Evolutionary conservation across 2,797 vertebrate genomes (phyloP).

Genomic region (Numenius phaeopus): DNA sequence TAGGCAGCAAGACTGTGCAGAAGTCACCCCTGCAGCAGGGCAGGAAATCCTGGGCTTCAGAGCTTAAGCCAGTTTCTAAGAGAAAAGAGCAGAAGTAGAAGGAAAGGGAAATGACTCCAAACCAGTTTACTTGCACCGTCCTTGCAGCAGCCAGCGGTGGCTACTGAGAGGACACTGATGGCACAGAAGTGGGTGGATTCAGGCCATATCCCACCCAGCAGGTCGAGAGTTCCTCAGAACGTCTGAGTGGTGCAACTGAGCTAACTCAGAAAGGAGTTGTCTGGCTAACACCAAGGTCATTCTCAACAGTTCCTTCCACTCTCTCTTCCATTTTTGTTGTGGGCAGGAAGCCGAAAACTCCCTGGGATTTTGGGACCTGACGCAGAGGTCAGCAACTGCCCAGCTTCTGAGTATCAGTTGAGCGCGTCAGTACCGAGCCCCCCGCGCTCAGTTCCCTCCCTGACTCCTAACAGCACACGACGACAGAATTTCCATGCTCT

Average conservation of each 20-base stretch:
- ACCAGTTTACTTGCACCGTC: background rate
- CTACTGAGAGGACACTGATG: background rate
- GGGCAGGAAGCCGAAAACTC: conserved; percentile 16
- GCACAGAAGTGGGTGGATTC: background rate
- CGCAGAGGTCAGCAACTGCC: background rate
- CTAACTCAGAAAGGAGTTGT: background rate
- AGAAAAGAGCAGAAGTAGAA: background rate
- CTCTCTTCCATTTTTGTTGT: background rate
- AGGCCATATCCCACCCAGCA: background rate
- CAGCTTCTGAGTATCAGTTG: background rate
- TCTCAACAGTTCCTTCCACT: background rate
- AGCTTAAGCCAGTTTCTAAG: background rate
- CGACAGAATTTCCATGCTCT: background rate
- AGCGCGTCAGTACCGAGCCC: background rate
- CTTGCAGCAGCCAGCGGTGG: background rate
- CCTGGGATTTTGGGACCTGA: background rate
- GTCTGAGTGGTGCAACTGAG: background rate
- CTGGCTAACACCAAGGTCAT: background rate
- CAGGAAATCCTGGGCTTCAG: background rate
- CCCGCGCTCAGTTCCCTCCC: background rate
- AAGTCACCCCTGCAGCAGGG: background rate
- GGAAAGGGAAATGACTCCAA: background rate
- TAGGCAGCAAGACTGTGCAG: background rate
- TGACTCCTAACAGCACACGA: background rate
- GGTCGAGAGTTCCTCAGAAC: background rate